Evolutionary conservation across 2,113 vertebrate species (phyloP), one percentile per base, ranked within the genome.

Genomic region (Zosterops borbonicus): DNA sequence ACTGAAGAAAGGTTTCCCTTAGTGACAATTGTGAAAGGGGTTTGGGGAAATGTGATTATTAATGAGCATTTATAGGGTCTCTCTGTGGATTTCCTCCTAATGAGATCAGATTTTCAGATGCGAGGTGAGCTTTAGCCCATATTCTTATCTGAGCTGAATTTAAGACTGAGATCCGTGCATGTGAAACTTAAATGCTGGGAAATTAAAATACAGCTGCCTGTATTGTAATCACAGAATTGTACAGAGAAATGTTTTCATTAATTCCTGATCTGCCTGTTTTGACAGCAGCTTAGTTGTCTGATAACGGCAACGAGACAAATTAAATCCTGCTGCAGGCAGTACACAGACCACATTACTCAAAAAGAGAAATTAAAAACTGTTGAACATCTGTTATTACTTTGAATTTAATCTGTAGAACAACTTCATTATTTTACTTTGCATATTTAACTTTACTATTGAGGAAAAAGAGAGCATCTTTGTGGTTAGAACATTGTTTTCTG

Each of bases 351-450:
- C 83, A 96, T 95, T 91, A 93, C 89, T 81, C 80, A 78, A 94
- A 94, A 85, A 86, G 53, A 96, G 60, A 97, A 97, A 95, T 92
- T 92, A 97, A 87, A 97, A 95, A 94, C 83, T 96, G 64, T 82
- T 91, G 95, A 97, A 95, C 91, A 93, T 96, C 94, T 97, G 95
- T 80, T 97, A 64, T 95, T 96, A 41, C 75, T 91, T 86, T 83
- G 88, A 84, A 83, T 73, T 93, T 60, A 86, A 91, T 89, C 86
- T 95, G 86, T 84, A 92, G 73, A 96, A 88, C 83, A 97, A 80
- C 92, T 94, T 94, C 74, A 89, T 81, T 95, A 94, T 90, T 95
- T 95, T 83, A 87, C 52, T 78, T 95, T 22, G 11, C 64, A 71
- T 96, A 89, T 93, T 93, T 87, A 83, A 95, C 24, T 93, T 94